Evolutionary conservation across 2,113 vertebrate genomes (phyloP).

Genomic region (Dicentrarchus labrax): DNA sequence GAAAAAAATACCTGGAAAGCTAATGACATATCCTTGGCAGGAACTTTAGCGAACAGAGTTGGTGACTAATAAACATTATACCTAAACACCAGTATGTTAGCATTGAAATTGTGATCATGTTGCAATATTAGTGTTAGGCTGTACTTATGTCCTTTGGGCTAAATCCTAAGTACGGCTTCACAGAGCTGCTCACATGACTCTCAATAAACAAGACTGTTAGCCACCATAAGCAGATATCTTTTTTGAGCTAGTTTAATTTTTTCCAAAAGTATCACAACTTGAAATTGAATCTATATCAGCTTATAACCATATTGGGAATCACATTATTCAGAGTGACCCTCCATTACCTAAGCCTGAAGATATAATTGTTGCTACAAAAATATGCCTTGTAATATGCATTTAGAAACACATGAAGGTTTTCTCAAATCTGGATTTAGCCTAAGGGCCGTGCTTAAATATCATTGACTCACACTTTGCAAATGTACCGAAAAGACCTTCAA

Average conservation of each 20-base stretch:
- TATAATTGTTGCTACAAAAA: conserved; percentile 3
- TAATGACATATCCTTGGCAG: too few relatives aligned
- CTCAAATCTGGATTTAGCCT: conserved; percentile 7
- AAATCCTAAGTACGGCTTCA: not conserved
- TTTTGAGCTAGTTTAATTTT: not conserved
- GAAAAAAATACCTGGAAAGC: too few relatives aligned
- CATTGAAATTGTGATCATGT: not conserved
- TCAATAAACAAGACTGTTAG: not conserved
- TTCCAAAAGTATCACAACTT: not conserved
- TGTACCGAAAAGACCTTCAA: not conserved
- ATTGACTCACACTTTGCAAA: conserved; percentile 9
- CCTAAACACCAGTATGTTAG: not conserved
- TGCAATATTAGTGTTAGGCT: not conserved
- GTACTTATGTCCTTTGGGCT: too few relatives aligned
- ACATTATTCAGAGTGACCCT: conserved; percentile 11
- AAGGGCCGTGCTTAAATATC: conserved; percentile 5
- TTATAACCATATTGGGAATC: not conserved
- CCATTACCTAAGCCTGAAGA: not conserved
- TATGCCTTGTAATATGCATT: conserved; percentile 8
- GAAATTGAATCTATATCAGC: not conserved
- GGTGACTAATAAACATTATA: not conserved
- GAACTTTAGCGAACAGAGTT: too few relatives aligned
- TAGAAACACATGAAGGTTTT: not conserved
- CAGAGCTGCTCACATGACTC: not conserved
- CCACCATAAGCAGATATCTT: not conserved